phyloP scores from a whole-genome alignment of 2,888 invertebrate species.

The Stramonita haemastoma region DNA sequence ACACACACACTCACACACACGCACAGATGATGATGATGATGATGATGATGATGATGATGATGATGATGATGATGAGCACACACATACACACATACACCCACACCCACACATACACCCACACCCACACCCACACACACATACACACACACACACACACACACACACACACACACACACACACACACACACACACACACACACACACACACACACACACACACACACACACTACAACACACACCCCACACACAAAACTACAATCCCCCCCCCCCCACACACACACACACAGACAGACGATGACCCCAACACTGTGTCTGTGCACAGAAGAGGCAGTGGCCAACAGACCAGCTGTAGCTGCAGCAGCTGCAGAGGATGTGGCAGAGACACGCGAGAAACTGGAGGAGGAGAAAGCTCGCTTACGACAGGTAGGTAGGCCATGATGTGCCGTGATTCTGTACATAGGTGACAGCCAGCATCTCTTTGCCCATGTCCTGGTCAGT shows the following conservation, averaged over 20 bases:
- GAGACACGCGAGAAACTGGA: constrained; percentile 63
- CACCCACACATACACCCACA: background rate
- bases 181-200: background rate
- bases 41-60: too few species aligned
- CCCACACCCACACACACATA: background rate
- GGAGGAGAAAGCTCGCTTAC: constrained; percentile 72
- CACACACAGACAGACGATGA: too few species aligned
- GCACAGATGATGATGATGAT: background rate
- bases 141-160: background rate
- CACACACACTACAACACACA: background rate
- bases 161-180: constrained; percentile 2
- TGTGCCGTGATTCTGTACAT: too few species aligned
- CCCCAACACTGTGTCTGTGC: background rate
- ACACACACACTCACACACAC: background rate
- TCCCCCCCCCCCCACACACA: too few species aligned
- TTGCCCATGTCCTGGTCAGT: too few species aligned
- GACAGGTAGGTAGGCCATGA: constrained; percentile 61
- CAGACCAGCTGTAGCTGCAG: background rate
- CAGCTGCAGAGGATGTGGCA: constrained; percentile 13
- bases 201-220: background rate
- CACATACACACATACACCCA: too few species aligned
- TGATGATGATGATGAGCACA: background rate
- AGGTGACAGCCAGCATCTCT: too few species aligned
- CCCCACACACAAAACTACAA: background rate
- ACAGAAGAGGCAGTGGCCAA: background rate